A percentile compares a stretch with the other conserved stretches of the same genome.
phyloP scores from a whole-genome alignment of 2,113 vertebrate genomes.

The Tetrax tetrax region DNA sequence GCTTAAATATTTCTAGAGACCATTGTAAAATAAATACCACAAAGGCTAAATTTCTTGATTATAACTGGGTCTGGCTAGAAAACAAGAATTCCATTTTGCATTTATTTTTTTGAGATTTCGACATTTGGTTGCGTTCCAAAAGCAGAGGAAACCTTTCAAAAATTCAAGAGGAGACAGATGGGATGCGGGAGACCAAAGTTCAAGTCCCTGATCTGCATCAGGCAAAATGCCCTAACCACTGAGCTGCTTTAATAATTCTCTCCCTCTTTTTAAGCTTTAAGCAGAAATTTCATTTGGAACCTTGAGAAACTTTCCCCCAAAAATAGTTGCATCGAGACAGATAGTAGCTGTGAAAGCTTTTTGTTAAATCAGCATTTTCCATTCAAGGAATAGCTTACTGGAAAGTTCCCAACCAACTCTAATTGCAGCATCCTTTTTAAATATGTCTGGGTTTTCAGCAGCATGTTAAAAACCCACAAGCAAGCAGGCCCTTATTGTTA shows the following conservation, averaged over 20 bases:
- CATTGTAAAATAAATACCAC: slow-evolving; percentile 22
- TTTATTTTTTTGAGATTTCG: not conserved
- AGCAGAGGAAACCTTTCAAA: slow-evolving; percentile 5
- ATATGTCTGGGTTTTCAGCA: not conserved
- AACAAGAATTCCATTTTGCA: not conserved
- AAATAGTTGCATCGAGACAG: not conserved
- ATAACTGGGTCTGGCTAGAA: not conserved
- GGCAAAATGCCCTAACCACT: not conserved
- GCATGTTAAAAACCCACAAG: slow-evolving; percentile 15
- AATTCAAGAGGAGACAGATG: not conserved
- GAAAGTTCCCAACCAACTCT: slow-evolving; percentile 1
- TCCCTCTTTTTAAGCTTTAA: not conserved
- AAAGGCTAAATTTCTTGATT: slow-evolving; percentile 23
- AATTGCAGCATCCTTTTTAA: slow-evolving; percentile 40
- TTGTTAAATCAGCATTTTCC: slow-evolving; percentile 33
- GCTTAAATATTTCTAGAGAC: not conserved
- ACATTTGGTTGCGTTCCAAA: not conserved
- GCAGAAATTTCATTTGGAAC: not conserved
- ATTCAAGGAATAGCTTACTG: slow-evolving; percentile 9
- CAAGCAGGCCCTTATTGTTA: not conserved
- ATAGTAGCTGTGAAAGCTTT: not conserved
- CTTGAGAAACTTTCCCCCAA: not conserved
- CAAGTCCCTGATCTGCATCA: not conserved
- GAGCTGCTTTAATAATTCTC: not conserved
- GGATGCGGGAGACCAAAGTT: not conserved